Conservation (phyloP, 2,888 invertebrate genomes). For the Ceratothoa steindachneri region DNA sequence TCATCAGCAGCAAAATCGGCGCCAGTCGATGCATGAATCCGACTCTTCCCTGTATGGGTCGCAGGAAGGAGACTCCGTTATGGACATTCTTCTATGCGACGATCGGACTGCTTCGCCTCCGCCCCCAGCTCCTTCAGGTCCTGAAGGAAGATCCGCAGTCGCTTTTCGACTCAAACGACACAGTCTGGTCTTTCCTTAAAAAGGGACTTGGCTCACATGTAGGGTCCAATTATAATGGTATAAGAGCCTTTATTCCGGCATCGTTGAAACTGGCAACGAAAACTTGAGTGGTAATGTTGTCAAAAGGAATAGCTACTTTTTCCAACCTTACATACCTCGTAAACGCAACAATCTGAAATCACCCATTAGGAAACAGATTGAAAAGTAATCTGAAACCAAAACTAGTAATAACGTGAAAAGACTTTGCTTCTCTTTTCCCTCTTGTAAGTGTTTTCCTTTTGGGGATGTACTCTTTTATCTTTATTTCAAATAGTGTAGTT, state of each 20-base stretch:
- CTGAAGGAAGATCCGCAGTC: neutral
- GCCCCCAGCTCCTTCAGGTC: slow-evolving; percentile 39
- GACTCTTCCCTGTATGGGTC: slow-evolving; percentile 15
- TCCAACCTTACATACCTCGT: no score
- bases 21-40: neutral
- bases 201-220: neutral
- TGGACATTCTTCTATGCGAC: slow-evolving; percentile 31
- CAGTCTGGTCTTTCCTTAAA: neutral
- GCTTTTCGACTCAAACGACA: slow-evolving; percentile 1
- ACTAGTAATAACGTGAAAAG: no score
- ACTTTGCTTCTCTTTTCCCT: no score
- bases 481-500: no score
- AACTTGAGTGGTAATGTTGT: no score
- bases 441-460: no score
- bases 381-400: no score
- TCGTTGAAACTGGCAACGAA: no score
- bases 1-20: neutral
- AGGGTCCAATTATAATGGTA: slow-evolving; percentile 8
- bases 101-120: slow-evolving; percentile 39
- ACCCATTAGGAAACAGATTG: no score
- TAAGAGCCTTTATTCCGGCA: no score
- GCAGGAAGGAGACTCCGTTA: slow-evolving; percentile 16
- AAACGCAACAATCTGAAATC: neutral
- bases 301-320: no score
- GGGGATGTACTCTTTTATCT: no score